Evolutionary conservation across 2,888 invertebrate species (phyloP).

Genomic region (Cantharis flavilabris): DNA sequence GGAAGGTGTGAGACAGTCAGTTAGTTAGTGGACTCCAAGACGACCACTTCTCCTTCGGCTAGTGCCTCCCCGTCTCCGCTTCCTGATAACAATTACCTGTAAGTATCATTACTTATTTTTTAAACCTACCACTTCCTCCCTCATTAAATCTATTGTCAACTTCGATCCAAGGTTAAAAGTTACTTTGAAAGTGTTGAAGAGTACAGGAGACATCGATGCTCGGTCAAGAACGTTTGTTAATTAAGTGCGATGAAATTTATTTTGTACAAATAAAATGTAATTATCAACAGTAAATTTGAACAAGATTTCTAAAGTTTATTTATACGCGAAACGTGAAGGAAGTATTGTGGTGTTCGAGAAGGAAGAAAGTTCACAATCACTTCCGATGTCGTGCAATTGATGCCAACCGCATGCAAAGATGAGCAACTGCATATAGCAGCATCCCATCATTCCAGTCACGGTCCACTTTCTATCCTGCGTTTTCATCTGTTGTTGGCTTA

Average conservation of each 20-base stretch:
- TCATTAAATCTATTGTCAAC: constrained; percentile 15
- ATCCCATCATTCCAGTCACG: constrained; percentile 36
- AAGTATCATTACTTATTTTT: constrained; percentile 34
- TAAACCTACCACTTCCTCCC: constrained; percentile 36
- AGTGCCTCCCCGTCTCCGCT: constrained; percentile 41
- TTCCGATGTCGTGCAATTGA: constrained; percentile 19
- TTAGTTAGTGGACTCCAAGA: constrained; percentile 49
- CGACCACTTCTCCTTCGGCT: constrained; percentile 46
- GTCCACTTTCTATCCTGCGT: constrained; percentile 38
- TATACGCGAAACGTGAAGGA: neutral
- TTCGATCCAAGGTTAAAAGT: constrained; percentile 27
- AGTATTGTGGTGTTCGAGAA: constrained; percentile 8
- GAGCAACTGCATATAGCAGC: constrained; percentile 9
- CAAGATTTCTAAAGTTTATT: neutral
- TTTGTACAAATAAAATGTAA: neutral
- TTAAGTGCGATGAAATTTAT: neutral
- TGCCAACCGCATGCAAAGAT: constrained; percentile 18
- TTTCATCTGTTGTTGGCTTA: constrained; percentile 36
- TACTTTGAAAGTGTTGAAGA: constrained; percentile 38
- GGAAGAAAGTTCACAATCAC: constrained; percentile 17
- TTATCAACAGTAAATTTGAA: neutral
- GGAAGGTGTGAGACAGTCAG: constrained; percentile 48
- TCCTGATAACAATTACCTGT: constrained; percentile 36
- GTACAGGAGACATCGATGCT: constrained; percentile 38
- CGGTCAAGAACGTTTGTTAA: constrained; percentile 28